These are phyloP conservation scores for Exephanes ischioxanthus DNA, from an alignment of 2,888 invertebrate species.

Conservation along the genomic window DNA sequence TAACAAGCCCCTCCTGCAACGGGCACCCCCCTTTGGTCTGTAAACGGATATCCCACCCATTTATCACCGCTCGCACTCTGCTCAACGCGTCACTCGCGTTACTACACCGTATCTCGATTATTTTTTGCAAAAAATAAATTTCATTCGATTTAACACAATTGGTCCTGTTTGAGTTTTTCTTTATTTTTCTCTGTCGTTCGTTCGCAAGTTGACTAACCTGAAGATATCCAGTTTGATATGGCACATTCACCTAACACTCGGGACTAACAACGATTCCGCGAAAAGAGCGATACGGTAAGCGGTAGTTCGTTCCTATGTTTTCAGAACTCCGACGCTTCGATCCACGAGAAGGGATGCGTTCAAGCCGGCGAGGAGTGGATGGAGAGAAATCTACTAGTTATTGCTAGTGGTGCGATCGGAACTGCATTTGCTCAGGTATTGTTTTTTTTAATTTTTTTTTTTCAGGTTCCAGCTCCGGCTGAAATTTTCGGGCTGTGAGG, in stretches of 20 bases:
- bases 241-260: slow-evolving; percentile 41
- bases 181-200: neutral
- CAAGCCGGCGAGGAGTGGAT: slow-evolving; percentile 98
- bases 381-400: slow-evolving; percentile 96
- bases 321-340: slow-evolving; percentile 92
- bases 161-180: neutral
- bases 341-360: slow-evolving; percentile 97
- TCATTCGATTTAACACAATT: slow-evolving; percentile 1
- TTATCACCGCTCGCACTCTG: slow-evolving; percentile 39
- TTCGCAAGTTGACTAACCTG: neutral
- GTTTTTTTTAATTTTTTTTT: slow-evolving; percentile 19
- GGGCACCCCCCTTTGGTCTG: slow-evolving; percentile 20
- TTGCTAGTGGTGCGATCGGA: slow-evolving; percentile 95
- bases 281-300: slow-evolving; percentile 73
- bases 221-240: neutral
- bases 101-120: neutral
- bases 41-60: slow-evolving; percentile 60
- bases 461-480: neutral
- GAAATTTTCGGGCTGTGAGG: neutral
- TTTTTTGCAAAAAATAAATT: neutral
- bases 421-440: slow-evolving; percentile 97
- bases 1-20: slow-evolving; percentile 54
- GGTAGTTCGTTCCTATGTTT: slow-evolving; percentile 75
- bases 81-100: slow-evolving; percentile 8
- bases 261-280: slow-evolving; percentile 59